Conservation (phyloP, 1,140 invertebrate genomes). For the Hyles vespertilio region DNA sequence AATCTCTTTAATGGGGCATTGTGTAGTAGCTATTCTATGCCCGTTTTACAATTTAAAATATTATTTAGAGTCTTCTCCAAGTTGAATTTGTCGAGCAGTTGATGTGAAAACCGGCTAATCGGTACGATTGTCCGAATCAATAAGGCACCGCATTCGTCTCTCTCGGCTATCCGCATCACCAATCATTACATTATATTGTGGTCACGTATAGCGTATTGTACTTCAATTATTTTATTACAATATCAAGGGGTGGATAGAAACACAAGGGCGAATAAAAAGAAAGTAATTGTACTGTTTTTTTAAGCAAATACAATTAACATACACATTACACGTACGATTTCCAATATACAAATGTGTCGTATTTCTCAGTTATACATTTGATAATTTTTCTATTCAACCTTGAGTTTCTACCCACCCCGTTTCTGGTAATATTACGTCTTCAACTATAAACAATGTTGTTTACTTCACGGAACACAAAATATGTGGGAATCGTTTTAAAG, state of each 20-base stretch:
- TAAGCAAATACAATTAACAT: no score
- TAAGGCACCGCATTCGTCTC: constrained; percentile 27
- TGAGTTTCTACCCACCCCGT: no score
- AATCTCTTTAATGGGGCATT: no score
- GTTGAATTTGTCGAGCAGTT: constrained; percentile 1
- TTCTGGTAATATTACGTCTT: background rate
- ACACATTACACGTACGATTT: no score
- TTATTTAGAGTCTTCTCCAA: constrained; percentile 9
- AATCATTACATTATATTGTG: constrained; percentile 35
- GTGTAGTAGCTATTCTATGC: no score
- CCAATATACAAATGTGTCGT: no score
- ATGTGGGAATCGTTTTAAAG: constrained; percentile 1
- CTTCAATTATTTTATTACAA: constrained; percentile 28
- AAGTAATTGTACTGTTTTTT: no score
- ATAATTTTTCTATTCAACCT: no score
- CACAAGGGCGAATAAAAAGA: no score
- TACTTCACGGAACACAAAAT: background rate
- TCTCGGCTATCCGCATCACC: constrained; percentile 17
- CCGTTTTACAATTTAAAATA: no score
- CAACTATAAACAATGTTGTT: constrained; percentile 1
- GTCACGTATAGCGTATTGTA: constrained; percentile 15
- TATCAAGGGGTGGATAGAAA: no score
- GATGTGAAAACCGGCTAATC: constrained; percentile 29
- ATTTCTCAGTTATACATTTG: no score
- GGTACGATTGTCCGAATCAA: constrained; percentile 48